Evolutionary conservation across 2,113 vertebrate species (phyloP).

Genomic region (Bubo bubo): DNA sequence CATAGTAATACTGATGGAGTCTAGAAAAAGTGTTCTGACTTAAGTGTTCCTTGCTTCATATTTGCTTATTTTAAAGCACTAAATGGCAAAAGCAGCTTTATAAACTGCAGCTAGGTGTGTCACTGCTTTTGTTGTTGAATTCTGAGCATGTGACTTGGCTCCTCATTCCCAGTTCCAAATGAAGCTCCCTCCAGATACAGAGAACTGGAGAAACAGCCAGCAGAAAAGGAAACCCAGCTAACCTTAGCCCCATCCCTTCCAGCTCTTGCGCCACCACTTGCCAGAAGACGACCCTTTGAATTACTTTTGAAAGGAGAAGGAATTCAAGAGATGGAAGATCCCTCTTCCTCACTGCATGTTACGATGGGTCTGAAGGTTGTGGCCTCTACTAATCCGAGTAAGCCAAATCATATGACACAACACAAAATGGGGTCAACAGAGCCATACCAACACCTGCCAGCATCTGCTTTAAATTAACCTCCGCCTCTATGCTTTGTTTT

Average conservation of each 20-base stretch:
- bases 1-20: not conserved
- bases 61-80: not conserved
- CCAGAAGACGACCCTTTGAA: not conserved
- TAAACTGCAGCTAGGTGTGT: not conserved
- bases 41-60: not conserved
- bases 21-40: not conserved
- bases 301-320: not conserved
- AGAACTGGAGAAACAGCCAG: not conserved
- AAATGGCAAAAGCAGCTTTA: not conserved
- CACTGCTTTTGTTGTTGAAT: not conserved
- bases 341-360: not conserved
- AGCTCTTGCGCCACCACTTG: not conserved
- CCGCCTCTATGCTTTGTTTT: fast-evolving
- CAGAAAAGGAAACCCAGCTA: not conserved
- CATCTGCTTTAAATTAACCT: not conserved
- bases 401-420: too few relatives aligned
- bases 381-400: not conserved
- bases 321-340: not conserved
- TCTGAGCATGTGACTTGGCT: fast-evolving
- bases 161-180: not conserved
- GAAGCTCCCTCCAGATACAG: not conserved
- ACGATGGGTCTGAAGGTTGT: not conserved
- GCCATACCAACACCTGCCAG: not conserved
- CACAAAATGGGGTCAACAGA: not conserved
- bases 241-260: not conserved